Conservation (phyloP, 2,888 invertebrate genomes). For the Digitonthophagus gazella region DNA sequence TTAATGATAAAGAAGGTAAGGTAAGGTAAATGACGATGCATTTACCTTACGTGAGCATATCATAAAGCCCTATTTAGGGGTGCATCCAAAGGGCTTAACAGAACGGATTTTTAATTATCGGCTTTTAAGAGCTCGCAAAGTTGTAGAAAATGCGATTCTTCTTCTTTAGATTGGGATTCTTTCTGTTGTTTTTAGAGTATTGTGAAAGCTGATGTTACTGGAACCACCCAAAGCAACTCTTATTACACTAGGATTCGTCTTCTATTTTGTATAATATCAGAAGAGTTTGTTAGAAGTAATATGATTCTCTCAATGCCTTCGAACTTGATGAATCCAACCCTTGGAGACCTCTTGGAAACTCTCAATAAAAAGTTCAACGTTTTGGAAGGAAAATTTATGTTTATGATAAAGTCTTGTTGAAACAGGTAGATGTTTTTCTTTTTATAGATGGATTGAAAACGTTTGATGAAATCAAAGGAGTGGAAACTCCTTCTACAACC, state of each 20-base stretch:
- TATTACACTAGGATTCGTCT: slow-evolving; percentile 4
- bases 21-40: slow-evolving; percentile 18
- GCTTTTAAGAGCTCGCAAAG: slow-evolving; percentile 23
- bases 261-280: neutral
- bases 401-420: too few species aligned
- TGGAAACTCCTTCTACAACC: too few species aligned
- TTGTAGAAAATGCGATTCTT: slow-evolving; percentile 29
- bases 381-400: too few species aligned
- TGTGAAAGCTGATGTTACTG: slow-evolving; percentile 16
- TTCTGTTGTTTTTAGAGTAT: slow-evolving; percentile 21
- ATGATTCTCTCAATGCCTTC: slow-evolving; percentile 18
- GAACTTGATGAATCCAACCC: slow-evolving; percentile 23
- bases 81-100: slow-evolving; percentile 10
- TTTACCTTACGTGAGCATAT: slow-evolving; percentile 22
- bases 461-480: too few species aligned
- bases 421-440: too few species aligned
- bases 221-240: slow-evolving; percentile 18
- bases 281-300: neutral
- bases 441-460: too few species aligned
- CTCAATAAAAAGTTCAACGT: too few species aligned
- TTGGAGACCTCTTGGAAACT: too few species aligned
- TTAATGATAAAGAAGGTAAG: neutral
- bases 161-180: too few species aligned
- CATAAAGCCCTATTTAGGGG: slow-evolving; percentile 25
- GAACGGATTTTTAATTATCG: slow-evolving; percentile 26